Evolutionary conservation across 2,888 invertebrate genomes (phyloP).

Genomic region (Meandrusa payeni): DNA sequence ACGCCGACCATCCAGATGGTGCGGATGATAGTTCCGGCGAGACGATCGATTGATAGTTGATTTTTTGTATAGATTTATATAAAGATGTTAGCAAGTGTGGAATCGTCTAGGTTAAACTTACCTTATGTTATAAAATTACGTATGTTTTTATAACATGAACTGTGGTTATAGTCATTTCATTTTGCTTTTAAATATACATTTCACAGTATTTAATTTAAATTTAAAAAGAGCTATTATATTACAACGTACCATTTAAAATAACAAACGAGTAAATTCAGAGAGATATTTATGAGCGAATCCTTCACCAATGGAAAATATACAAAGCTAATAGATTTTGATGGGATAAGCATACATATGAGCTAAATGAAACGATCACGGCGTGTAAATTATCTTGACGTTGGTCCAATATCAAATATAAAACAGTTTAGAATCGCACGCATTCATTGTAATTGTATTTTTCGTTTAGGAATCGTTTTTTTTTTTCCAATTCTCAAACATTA

Average conservation of each 20-base stretch:
- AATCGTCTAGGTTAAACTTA: too few relatives aligned
- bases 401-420: constrained; percentile 15
- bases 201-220: too few relatives aligned
- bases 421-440: constrained; percentile 11
- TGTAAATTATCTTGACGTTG: constrained; percentile 19
- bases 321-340: constrained; percentile 15
- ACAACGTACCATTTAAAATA: background rate
- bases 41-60: too few relatives aligned
- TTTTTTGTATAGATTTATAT: too few relatives aligned
- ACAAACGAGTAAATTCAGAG: background rate
- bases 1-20: too few relatives aligned
- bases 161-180: too few relatives aligned
- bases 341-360: constrained; percentile 12
- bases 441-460: constrained; percentile 18
- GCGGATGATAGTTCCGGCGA: too few relatives aligned
- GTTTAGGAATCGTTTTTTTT: constrained; percentile 8
- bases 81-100: constrained; percentile 5
- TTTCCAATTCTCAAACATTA: background rate
- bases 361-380: constrained; percentile 25
- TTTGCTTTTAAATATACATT: too few relatives aligned
- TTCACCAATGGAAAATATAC: constrained; percentile 3
- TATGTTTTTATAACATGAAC: too few relatives aligned
- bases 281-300: constrained; percentile 1
- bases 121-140: too few relatives aligned
- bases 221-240: too few relatives aligned